Conservation (phyloP, 2,888 invertebrate genomes). For the Tetheella fluctuosa region DNA sequence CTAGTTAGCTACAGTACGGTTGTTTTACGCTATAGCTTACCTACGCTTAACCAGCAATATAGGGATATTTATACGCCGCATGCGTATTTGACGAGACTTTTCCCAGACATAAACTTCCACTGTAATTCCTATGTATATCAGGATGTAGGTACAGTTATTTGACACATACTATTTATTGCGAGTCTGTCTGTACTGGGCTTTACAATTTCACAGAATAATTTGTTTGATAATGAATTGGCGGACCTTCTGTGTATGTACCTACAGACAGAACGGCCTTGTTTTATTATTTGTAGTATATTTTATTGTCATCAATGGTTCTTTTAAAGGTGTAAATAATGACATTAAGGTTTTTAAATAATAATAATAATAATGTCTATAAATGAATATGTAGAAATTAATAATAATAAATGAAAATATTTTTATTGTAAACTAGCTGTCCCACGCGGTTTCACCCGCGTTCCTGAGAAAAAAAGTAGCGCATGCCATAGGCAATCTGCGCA, state of each 20-base stretch:
- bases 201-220: neutral
- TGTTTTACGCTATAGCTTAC: neutral
- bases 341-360: too few relatives aligned
- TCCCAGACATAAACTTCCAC: slow-evolving; percentile 45
- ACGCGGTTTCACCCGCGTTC: too few relatives aligned
- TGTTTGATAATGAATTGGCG: slow-evolving; percentile 9
- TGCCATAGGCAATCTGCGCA: too few relatives aligned
- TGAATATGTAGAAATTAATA: too few relatives aligned
- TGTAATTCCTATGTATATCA: slow-evolving; percentile 45
- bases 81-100: slow-evolving; percentile 35
- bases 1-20: neutral
- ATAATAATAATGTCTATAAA: too few relatives aligned
- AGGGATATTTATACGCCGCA: slow-evolving; percentile 50
- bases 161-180: neutral
- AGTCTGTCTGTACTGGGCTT: slow-evolving; percentile 5
- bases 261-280: neutral
- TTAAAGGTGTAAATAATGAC: too few relatives aligned
- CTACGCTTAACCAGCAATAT: too few relatives aligned
- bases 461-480: too few relatives aligned
- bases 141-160: slow-evolving; percentile 3
- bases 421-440: too few relatives aligned
- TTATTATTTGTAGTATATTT: neutral
- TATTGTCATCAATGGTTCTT: too few relatives aligned
- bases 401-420: too few relatives aligned
- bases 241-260: neutral